phyloP scores from a whole-genome alignment of 2,888 invertebrate genomes.

The Lymantria monacha region DNA sequence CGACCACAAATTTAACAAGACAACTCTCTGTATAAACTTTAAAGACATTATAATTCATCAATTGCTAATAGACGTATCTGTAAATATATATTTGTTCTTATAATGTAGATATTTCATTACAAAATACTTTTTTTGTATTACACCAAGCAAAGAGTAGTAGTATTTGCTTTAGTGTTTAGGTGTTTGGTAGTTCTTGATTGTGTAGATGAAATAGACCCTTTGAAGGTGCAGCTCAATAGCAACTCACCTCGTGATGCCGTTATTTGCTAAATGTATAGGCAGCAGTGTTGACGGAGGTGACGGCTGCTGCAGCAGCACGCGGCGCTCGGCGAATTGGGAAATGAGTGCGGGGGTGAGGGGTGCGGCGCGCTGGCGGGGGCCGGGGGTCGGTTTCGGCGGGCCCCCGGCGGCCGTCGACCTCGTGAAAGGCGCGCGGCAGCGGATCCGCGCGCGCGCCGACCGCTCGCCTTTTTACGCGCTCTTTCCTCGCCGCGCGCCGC shows the following conservation, averaged over 20 bases:
- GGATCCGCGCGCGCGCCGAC: conserved; percentile 64
- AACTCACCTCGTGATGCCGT: conserved; percentile 49
- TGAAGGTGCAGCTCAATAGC: conserved; percentile 3
- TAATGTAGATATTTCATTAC: not conserved
- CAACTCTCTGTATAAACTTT: not conserved
- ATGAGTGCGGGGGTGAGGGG: conserved; percentile 50
- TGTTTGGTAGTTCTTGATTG: no score
- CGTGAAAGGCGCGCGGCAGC: conserved; percentile 72
- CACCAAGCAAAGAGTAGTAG: not conserved
- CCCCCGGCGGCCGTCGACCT: conserved; percentile 75
- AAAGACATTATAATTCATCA: not conserved
- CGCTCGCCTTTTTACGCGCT: conserved; percentile 78
- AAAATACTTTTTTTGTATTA: not conserved
- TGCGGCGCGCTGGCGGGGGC: conserved; percentile 45
- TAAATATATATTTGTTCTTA: not conserved
- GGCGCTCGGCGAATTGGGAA: conserved; percentile 40
- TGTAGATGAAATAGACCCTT: not conserved
- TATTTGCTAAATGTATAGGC: conserved; percentile 49
- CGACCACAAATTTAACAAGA: conserved; percentile 45
- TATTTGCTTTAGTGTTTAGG: not conserved
- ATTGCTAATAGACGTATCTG: not conserved
- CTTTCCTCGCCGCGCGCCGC: conserved; percentile 73
- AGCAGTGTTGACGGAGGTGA: conserved; percentile 39
- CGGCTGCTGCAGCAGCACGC: conserved; percentile 24
- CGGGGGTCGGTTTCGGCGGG: conserved; percentile 65